Base-by-base conservation (phyloP, 2,113 vertebrate genomes). In the Oophaga pumilio region DNA sequence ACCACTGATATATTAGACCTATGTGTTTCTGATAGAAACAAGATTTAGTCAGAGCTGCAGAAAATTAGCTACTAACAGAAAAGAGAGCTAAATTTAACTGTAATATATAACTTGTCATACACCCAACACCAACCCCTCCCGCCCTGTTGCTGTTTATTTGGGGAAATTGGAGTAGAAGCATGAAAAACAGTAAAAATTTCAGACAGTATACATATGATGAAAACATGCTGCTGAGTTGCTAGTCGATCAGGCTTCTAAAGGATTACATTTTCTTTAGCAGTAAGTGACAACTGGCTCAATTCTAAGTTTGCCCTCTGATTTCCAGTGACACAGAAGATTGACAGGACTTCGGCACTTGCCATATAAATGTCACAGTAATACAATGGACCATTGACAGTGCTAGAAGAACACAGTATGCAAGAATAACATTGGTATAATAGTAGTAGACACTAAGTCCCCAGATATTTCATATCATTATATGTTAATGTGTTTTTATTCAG, bases 21-120 rank as follows among this genome's bases (percentile, higher is more conserved):
- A 93, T 85, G 94, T 95, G 94, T 95, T 94, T 94, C 91, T 96
- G 95, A 96, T 95, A 95, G 92, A 95, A 95, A 90, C 95, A 95
- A 96, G 94, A 95, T 94, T 93, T 94, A 94, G 94, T 94, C 91
- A 93, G 90, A 93, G 90, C 89, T 84, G 86, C 87, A 90, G 91
- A 91, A 92, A 91, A 92, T 92, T 92, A 93, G 90, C 89, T 91
- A 88, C 92, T 90, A 91, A 28, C 1, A 91, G 92, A 94, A 92
- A 93, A 92, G 90, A 93, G 93, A 94, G 92, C 91, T 93, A 94
- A 93, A 94, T 94, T 93, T 93, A 94, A 92, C 89, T 91, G 92
- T 91, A 77, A 88, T 73, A 43, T 83, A 56, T 83, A 68, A 84
- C 64, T 91, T 91, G 90, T 90, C 87, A 93, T 91, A 91, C 94